Base-by-base conservation (phyloP, 2,888 invertebrate species). In the Macaria liturata region DNA sequence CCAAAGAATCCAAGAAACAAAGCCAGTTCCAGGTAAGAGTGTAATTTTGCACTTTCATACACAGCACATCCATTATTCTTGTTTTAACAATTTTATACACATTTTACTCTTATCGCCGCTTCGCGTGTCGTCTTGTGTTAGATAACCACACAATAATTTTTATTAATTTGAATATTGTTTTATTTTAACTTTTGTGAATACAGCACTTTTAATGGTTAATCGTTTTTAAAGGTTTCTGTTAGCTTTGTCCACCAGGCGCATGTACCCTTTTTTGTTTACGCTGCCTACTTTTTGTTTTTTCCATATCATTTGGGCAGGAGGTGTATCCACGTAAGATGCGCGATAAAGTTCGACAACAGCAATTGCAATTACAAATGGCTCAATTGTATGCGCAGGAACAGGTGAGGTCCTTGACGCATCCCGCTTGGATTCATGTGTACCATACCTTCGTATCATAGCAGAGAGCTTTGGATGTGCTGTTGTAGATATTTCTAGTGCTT, bases 281-380 rank as follows among this genome's bases (percentile, higher is more conserved):
- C 90, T 85, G 86, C 89, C 85, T 88, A 88, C 88, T 89, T 91
- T 20, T 90, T 90, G 86, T 89, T 90, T 91, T 87, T 91, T 91
- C 86, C 89, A 91, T 91, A 88, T 92, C 86, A 88, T 91, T 91
- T 91, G 92, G 91, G 93, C 94, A 95, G 94, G 95, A 95, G 94
- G 94, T 94, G 93, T 95, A 95, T 93, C 95, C 95, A 84, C 95
- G 95, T 93, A 95, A 95, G 95, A 95, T 95, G 95, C 95, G 95
- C 89, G 95, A 95, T 93, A 93, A 95, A 93, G 95, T 95, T 83
- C 94, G 94, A 86, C 94, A 94, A 91, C 93, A 93, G 87, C 92
- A 93, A 92, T 93, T 93, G 83, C 91, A 92, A 91, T 92, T 93
- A 79, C 92, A 92, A 91, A 92, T 91, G 90, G 91, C 91, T 85